Base-by-base conservation (phyloP, 2,888 invertebrate species). In the Thereva unica region DNA sequence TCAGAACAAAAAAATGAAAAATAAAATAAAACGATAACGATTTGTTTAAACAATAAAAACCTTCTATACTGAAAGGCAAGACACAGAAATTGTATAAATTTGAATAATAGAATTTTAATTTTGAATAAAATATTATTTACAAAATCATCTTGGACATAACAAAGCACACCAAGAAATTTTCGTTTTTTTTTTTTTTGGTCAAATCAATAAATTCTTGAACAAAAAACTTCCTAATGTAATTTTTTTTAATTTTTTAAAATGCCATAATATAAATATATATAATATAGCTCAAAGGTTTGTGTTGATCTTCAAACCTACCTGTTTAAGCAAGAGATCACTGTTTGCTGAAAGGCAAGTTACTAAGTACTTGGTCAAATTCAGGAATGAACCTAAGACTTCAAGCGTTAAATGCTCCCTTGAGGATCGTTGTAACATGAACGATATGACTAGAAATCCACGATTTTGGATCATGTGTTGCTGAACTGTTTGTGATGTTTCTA, bases 391-490 rank as follows among this genome's bases (percentile, higher is more conserved):
- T 68, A 98, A 86, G 45, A 97, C 97, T 79, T 96, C 94, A 49
- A 93, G 89, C 7, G 95, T 96, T 64, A 98, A 86, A 80, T 98
- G 97, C 76, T 97, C 95, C 71, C 95, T 85, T 63, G 90, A 92
- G 69, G 93, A 95, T 74, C 95, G 87, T 81, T 97, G 95, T 75
- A 98, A 86, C 89, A 97, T 93, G 82, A 93, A 96, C 73, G 97
- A 95, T 80, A 99, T 96, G 71, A 99, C 97, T 75, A 99, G 87
- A 83, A 99, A 98, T 68, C 98, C 99, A 74, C 97, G 90, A 81
- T 96, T 97, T 73, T 98, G 98, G 80, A 97, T 93, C 92, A 99
- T 95, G 82, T 99, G 99, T 79, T 99, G 98, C 79, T 99, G 99
- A 68, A 98, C 97, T 45, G 96, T 96, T 78, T 93, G 91, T 73